A percentile compares a stretch with the other conserved stretches of the same genome.
Conservation (phyloP, 1,140 invertebrate species). For the Bombus polaris region DNA sequence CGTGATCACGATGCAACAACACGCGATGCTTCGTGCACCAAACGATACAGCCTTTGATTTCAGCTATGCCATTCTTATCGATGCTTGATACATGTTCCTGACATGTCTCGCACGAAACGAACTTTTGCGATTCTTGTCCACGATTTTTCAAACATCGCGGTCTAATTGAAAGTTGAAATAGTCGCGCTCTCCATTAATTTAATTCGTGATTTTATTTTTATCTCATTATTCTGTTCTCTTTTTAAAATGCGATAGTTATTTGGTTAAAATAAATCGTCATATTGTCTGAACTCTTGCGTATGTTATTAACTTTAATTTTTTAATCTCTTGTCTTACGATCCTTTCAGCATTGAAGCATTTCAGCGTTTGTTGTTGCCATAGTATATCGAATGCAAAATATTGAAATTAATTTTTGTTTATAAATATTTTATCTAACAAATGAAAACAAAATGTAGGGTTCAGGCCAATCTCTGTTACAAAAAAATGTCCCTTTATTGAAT, state of each 20-base stretch:
- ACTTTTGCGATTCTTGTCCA: slow-evolving; percentile 25
- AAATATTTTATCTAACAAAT: background rate
- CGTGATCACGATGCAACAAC: slow-evolving; percentile 51
- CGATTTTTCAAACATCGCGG: slow-evolving; percentile 7
- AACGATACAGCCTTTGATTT: slow-evolving; percentile 49
- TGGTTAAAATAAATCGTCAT: background rate
- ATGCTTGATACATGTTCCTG: slow-evolving; percentile 50
- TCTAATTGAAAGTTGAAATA: slow-evolving; percentile 39
- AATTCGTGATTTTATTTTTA: no score
- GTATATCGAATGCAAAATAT: background rate
- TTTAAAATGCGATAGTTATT: background rate
- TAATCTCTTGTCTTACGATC: no score
- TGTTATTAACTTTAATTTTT: no score
- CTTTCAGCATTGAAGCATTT: no score
- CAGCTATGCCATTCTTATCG: slow-evolving; percentile 33
- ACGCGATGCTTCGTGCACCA: slow-evolving; percentile 56
- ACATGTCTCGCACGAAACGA: slow-evolving; percentile 42
- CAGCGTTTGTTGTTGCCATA: no score
- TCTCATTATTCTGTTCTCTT: no score
- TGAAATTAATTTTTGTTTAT: background rate
- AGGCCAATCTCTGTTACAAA: background rate
- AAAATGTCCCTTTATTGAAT: background rate
- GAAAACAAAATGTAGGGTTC: background rate
- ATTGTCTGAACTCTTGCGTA: no score
- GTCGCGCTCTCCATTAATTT: background rate